Conservation (phyloP, 1,140 invertebrate species). For the Steinernema feltiae region DNA sequence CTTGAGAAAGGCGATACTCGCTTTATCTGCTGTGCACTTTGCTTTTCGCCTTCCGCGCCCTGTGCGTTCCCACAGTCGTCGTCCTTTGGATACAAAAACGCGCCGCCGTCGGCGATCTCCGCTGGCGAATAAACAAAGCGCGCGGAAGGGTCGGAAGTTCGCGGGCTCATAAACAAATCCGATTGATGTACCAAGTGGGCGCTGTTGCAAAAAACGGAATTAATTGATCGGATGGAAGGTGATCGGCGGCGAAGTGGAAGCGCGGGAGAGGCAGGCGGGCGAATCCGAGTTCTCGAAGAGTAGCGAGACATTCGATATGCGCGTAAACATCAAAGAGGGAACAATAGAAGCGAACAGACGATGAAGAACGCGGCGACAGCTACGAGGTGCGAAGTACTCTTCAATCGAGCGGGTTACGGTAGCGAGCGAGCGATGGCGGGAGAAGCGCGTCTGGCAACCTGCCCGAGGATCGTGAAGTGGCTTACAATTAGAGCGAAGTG, state of each 20-base stretch:
- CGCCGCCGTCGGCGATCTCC: not conserved
- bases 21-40: not conserved
- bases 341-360: not conserved
- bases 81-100: not conserved
- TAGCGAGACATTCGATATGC: not conserved
- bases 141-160: not conserved
- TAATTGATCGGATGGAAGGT: not conserved
- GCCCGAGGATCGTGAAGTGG: not conserved
- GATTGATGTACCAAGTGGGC: not conserved
- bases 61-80: conserved; percentile 5
- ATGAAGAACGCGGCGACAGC: not conserved
- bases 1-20: conserved; percentile 4
- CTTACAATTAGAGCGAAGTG: conserved; percentile 1
- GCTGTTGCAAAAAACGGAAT: not conserved
- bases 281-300: not conserved
- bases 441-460: conserved; percentile 8
- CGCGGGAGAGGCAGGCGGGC: not conserved
- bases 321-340: not conserved
- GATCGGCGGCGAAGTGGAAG: not conserved
- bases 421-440: not conserved
- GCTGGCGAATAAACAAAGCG: conserved; percentile 9
- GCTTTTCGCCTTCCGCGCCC: not conserved
- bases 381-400: not conserved
- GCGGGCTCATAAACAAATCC: conserved; percentile 10
- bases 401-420: not conserved